Conservation (phyloP, 2,797 vertebrate species). For the Orestias chungarensis region DNA sequence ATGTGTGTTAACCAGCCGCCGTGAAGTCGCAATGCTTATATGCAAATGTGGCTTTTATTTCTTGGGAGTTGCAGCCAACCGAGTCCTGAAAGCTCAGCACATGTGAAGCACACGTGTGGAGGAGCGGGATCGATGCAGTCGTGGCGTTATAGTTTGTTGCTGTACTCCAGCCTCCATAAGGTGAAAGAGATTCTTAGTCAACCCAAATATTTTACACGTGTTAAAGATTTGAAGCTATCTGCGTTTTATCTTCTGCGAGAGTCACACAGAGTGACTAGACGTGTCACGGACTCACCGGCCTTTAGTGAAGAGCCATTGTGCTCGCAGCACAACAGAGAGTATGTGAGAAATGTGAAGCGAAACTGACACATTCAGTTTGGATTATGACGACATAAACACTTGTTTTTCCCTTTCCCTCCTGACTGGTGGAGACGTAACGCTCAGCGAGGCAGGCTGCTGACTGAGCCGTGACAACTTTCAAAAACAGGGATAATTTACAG, state of each 20-base stretch:
- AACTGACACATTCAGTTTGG: slow-evolving; percentile 56
- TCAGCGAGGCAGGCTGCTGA: slow-evolving; percentile 5
- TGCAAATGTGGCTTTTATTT: slow-evolving; percentile 26
- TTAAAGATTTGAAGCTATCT: not conserved
- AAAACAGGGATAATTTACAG: slow-evolving; percentile 13
- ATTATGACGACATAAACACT: slow-evolving; percentile 8
- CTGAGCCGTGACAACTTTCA: slow-evolving; percentile 5
- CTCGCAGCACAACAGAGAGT: slow-evolving; percentile 62
- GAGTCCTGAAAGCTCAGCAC: slow-evolving; percentile 24
- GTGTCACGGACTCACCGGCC: slow-evolving; percentile 4
- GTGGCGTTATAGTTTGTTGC: slow-evolving; percentile 21
- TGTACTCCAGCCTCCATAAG: not conserved
- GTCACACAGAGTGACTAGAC: not conserved
- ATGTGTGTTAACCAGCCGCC: slow-evolving; percentile 33
- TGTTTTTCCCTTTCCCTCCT: slow-evolving; percentile 10
- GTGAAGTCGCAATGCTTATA: slow-evolving; percentile 27
- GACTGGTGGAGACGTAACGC: not conserved
- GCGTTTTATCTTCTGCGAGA: not conserved
- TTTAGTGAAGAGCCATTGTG: slow-evolving; percentile 51
- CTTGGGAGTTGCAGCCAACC: slow-evolving; percentile 15
- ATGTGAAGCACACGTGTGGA: slow-evolving; percentile 55
- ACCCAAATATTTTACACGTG: not conserved
- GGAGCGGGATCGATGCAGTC: slow-evolving; percentile 2
- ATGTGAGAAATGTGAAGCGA: slow-evolving; percentile 79
- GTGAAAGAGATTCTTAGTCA: not conserved